phyloP scores from a whole-genome alignment of 2,113 vertebrate species.

The Bubalus kerabau region DNA sequence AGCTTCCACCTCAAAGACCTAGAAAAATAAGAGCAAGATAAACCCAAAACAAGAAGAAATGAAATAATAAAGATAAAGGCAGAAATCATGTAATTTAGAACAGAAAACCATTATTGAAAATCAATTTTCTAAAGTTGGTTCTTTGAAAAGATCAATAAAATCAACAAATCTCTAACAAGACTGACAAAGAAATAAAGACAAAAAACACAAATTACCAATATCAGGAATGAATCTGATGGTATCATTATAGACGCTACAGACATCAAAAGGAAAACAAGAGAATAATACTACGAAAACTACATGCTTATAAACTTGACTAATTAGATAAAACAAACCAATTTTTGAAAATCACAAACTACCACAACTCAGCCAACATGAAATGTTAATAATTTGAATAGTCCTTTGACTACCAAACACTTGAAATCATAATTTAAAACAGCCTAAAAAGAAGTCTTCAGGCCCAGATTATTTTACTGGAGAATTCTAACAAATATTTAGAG shows the following conservation, averaged over 20 bases:
- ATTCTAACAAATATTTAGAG: background rate
- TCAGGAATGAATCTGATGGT: background rate
- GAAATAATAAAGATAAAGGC: background rate
- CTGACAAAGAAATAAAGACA: background rate
- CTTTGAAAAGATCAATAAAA: background rate
- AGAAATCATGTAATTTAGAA: background rate
- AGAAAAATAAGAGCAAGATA: background rate
- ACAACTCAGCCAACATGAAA: background rate
- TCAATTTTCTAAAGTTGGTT: background rate
- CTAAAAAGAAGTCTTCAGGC: background rate
- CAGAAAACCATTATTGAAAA: conserved; percentile 10
- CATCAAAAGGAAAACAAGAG: background rate
- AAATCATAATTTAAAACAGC: background rate
- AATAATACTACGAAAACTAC: background rate
- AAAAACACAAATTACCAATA: background rate
- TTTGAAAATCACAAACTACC: background rate
- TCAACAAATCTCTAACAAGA: background rate
- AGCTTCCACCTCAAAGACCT: background rate
- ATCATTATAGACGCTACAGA: background rate
- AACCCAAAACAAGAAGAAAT: background rate
- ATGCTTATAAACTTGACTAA: background rate
- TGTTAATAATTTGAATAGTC: background rate
- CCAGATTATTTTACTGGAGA: background rate
- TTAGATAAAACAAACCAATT: background rate
- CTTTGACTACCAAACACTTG: background rate